Evolutionary conservation across 2,797 vertebrate genomes (phyloP).

Genomic region (Centropyge bicolor): DNA sequence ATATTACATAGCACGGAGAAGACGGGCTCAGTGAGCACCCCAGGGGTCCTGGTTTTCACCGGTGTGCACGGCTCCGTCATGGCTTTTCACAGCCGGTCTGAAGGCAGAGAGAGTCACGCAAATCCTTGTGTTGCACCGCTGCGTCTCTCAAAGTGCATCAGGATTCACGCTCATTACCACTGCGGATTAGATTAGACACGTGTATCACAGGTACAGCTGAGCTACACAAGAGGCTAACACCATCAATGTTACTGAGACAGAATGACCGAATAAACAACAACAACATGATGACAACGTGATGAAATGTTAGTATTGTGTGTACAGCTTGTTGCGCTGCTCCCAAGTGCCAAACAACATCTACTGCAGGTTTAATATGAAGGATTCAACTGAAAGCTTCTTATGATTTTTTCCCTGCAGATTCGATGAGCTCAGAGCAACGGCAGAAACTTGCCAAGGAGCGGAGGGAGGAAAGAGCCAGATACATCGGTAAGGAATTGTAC

Average conservation of each 20-base stretch:
- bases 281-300: no score
- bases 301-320: no score
- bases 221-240: not conserved
- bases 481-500: slow-evolving; percentile 87
- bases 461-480: slow-evolving; percentile 93
- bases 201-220: not conserved
- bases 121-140: not conserved
- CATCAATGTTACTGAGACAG: not conserved
- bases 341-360: not conserved
- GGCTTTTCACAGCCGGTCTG: slow-evolving; percentile 8
- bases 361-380: not conserved
- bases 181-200: not conserved
- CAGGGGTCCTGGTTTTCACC: slow-evolving; percentile 34
- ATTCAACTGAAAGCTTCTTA: not conserved
- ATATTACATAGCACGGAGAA: slow-evolving; percentile 46
- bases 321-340: not conserved
- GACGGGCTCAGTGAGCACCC: slow-evolving; percentile 31
- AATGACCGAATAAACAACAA: no score
- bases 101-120: not conserved
- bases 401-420: slow-evolving; percentile 80
- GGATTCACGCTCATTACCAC: slow-evolving; percentile 15
- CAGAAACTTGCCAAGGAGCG: slow-evolving; percentile 95
- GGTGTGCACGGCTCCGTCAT: not conserved
- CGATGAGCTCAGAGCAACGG: slow-evolving; percentile 91
- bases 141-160: not conserved